Base-by-base conservation (phyloP, 2,797 vertebrate genomes). In the Periparus ater region DNA sequence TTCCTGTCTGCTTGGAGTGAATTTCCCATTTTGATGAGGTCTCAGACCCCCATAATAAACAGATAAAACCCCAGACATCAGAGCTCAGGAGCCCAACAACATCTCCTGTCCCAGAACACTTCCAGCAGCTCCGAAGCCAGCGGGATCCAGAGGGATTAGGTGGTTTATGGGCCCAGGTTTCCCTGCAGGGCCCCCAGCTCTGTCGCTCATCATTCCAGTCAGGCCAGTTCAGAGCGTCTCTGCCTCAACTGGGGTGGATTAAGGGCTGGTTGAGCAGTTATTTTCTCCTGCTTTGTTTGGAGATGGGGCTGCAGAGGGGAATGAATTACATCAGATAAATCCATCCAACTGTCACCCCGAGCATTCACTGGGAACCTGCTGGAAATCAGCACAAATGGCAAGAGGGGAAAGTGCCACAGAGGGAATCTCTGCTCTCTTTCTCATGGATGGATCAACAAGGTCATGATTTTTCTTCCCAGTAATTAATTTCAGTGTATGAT, bases 401-500 rank as follows among this genome's bases (percentile, higher is more conserved):
- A 18, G 53, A n/a, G 86, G 76, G 45, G 72, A 18, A 93, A 81
- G 79, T 10, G 61, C 61, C 42, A 17, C 32, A 1, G 74, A 67
- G 86, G 50, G 30, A 51, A 55, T 25, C 45, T 36, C 87, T 12
- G 5, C 85, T 57, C 61, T 68, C 57, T 7, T 20, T 45, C 81
- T 5, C 22, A 3, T 0, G 47, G 32, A 77, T 22, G 72, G 68
- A 71, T 85, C 72, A 44, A 38, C 87, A 61, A 0, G 0, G 85
- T 36, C 26, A 1, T 50, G 1, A 12, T 40, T 88, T 53, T 89
- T 55, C 87, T 83, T 48, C 47, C 62, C 13, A 44, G 89, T 68
- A 94, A 96, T 96, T 95, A 96, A 94, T 95, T 83, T 62, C 85
- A 66, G 66, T 34, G 73, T 91, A 32, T 88, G 73, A 93, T 90